Evolutionary conservation across 2,888 invertebrate species (phyloP), one percentile per base, ranked within the genome.

Genomic region (Opisthograptis luteolata): DNA sequence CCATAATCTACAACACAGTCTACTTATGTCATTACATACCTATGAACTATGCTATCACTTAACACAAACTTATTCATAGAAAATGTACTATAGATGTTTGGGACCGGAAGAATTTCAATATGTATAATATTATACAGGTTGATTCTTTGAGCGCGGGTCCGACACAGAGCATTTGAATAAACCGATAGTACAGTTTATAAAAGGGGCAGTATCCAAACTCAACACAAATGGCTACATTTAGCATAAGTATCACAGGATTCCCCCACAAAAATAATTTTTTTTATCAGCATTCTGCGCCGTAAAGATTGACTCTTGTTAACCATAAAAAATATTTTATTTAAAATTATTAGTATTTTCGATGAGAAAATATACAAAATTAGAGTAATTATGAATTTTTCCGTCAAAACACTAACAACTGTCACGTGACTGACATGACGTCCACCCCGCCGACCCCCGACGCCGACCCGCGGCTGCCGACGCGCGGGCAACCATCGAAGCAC

Each of bases 81-180:
- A 82, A 80, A 86, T 83, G 83, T 79, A 81, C 76, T 69, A 69
- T 75, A 70, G 71, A 78, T 81, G 76, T 81, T 81, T 74, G 73
- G 77, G 76, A 76, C 78, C 73, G 77, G 79, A 85, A 83, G 84
- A 87, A 86, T 88, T 87, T 87, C 86, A 87, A 88, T 88, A 88
- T 87, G 82, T 87, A 84, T 87, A 86, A 87, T 84, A 81, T 84
- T 84, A 89, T 88, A 84, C 87, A 84, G 87, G 86, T 86, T 87
- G 86, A 87, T 87, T 87, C 87, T 87, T 86, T 83, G 87, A 85
- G 87, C 79, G 65, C 75, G 87, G 87, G 83, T 85, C 83, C 80
- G 83, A 84, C 85, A 84, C 63, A 73, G 68, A 81, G 77, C 81
- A 89, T 89, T 87, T 89, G 87, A 88, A 89, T 89, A 89, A 87